A percentile compares a stretch with the other conserved stretches of the same genome.
phyloP scores from a whole-genome alignment of 2,797 vertebrate genomes.

The Ficedula albicollis region DNA sequence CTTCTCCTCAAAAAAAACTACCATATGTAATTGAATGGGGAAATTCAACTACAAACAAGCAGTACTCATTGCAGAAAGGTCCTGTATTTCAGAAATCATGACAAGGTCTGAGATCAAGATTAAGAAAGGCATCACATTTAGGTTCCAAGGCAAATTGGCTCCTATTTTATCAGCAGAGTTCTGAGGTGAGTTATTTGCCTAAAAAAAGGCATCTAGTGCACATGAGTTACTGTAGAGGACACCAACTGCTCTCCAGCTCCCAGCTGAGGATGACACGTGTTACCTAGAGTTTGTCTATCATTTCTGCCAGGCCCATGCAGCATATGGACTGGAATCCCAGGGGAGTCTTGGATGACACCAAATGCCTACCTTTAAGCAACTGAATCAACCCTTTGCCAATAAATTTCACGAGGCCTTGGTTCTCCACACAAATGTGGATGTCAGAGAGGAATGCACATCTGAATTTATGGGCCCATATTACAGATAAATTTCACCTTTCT shows the following conservation, averaged over 20 bases:
- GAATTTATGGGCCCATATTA: not conserved
- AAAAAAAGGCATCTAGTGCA: not conserved
- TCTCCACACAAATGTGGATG: not conserved
- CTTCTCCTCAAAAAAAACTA: not conserved
- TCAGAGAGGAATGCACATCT: not conserved
- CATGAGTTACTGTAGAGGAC: fast-evolving
- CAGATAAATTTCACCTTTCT: not conserved
- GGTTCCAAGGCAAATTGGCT: not conserved
- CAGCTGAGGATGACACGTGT: not conserved
- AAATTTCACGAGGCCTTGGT: not conserved
- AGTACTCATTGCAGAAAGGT: not conserved
- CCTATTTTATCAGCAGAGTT: not conserved
- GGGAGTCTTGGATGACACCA: not conserved
- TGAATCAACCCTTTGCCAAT: not conserved
- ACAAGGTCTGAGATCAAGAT: not conserved
- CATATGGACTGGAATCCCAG: not conserved
- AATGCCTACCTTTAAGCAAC: not conserved
- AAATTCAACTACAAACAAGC: not conserved
- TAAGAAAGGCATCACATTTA: not conserved
- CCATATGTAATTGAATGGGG: not conserved
- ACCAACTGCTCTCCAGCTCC: not conserved
- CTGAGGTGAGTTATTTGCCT: not conserved
- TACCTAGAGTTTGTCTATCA: not conserved
- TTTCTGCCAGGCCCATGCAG: not conserved
- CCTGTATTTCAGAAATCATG: not conserved